Evolutionary conservation across 2,888 invertebrate species (phyloP).

Genomic region (Acanthosepion pharaonis): DNA sequence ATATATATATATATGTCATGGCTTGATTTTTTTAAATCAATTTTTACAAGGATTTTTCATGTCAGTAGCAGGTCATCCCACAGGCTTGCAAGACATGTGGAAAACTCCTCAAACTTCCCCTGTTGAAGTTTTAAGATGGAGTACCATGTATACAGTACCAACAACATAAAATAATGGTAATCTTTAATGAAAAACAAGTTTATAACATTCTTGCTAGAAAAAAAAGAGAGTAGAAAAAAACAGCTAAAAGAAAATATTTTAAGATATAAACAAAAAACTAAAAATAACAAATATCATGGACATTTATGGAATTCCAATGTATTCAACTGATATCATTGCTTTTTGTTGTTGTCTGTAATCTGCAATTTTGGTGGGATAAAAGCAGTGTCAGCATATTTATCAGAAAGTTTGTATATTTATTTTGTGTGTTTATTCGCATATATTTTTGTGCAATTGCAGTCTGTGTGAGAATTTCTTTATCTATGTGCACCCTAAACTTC

Average conservation of each 20-base stretch:
- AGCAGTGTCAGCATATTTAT: not conserved
- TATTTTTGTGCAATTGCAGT: too few relatives aligned
- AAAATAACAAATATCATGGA: not conserved
- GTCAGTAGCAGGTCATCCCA: too few relatives aligned
- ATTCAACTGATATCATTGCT: not conserved
- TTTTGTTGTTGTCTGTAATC: not conserved
- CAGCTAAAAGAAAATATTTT: not conserved
- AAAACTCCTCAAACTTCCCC: too few relatives aligned
- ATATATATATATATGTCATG: too few relatives aligned
- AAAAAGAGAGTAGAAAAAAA: not conserved
- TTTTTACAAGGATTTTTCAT: too few relatives aligned
- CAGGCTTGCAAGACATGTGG: too few relatives aligned
- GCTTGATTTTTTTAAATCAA: too few relatives aligned
- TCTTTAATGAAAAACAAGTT: not conserved
- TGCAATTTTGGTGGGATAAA: not conserved
- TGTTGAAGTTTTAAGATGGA: too few relatives aligned
- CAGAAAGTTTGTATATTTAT: not conserved
- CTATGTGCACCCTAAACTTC: too few relatives aligned
- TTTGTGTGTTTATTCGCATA: too few relatives aligned
- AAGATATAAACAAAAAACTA: not conserved
- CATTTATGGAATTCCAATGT: constrained; percentile 33
- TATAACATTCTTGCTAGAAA: not conserved
- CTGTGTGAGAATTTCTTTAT: too few relatives aligned
- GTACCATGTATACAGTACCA: too few relatives aligned
- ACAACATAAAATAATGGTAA: not conserved